Percentiles rank a stretch among this genome's conserved stretches.
phyloP scores from a whole-genome alignment of 2,113 vertebrate species.

The Scatophagus argus region DNA sequence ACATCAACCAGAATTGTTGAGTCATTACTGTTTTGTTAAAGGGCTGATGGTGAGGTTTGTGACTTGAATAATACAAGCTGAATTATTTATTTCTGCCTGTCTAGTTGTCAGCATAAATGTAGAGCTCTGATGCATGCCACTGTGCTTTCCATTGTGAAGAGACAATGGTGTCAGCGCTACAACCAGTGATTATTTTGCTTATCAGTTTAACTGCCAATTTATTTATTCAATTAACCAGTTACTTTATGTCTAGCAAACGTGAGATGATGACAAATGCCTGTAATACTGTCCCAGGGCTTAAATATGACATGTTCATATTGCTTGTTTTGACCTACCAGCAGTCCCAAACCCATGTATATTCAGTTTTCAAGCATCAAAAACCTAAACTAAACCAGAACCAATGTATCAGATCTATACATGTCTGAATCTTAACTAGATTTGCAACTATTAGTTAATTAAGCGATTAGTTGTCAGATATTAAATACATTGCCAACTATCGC shows the following conservation, averaged over 20 bases:
- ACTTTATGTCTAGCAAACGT: background rate
- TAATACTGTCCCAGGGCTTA: background rate
- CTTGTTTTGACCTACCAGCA: background rate
- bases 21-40: constrained; percentile 22
- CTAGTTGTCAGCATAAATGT: background rate
- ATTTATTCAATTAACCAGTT: background rate
- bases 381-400: too few species aligned
- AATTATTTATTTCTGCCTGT: background rate
- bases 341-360: background rate
- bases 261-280: too few species aligned
- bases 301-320: background rate
- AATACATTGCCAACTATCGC: too few species aligned
- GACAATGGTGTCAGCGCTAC: background rate
- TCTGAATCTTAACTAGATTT: background rate
- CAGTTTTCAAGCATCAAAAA: background rate
- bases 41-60: background rate
- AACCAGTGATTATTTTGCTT: background rate
- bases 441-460: too few species aligned
- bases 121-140: background rate
- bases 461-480: too few species aligned
- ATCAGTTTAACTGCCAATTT: background rate
- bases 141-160: background rate
- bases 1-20: constrained; percentile 6
- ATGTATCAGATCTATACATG: background rate
- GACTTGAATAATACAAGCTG: constrained; percentile 6